phyloP scores from a whole-genome alignment of 2,797 vertebrate genomes.

The Leptatherina wallacei region DNA sequence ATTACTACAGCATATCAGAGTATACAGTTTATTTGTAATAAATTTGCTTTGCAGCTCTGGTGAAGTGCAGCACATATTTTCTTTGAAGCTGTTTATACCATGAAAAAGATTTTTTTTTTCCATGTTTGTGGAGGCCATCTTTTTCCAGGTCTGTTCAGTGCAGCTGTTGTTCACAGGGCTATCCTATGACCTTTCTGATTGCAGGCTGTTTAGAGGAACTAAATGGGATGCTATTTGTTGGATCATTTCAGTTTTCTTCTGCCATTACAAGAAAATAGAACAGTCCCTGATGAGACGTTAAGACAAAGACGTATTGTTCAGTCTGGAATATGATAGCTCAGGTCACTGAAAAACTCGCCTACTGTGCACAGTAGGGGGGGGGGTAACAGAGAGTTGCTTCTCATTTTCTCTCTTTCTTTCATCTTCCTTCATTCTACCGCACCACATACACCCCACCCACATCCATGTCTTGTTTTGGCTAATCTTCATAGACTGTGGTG shows the following conservation, averaged over 20 bases:
- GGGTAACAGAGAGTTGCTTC: slow-evolving; percentile 41
- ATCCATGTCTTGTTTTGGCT: slow-evolving; percentile 64
- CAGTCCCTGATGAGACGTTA: slow-evolving; percentile 2
- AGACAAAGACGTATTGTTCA: slow-evolving; percentile 23
- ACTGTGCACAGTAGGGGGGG: slow-evolving; percentile 37
- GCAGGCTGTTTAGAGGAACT: slow-evolving; percentile 1
- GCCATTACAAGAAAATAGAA: background rate
- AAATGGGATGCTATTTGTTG: slow-evolving; percentile 3
- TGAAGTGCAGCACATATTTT: too few species aligned
- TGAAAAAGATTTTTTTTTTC: too few species aligned
- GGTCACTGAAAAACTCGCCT: slow-evolving; percentile 11
- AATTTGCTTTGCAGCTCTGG: too few species aligned
- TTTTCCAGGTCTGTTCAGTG: too few species aligned
- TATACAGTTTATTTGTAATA: too few species aligned
- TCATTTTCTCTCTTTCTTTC: slow-evolving; percentile 59
- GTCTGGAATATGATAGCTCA: slow-evolving; percentile 24
- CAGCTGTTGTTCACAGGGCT: too few species aligned
- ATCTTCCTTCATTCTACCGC: slow-evolving; percentile 49
- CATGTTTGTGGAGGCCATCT: too few species aligned
- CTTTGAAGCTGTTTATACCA: too few species aligned
- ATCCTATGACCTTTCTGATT: background rate
- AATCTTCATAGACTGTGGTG: slow-evolving; percentile 67
- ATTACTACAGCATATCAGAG: too few species aligned
- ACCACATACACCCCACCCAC: slow-evolving; percentile 18
- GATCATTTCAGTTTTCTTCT: slow-evolving; percentile 18